Conservation (phyloP, 2,797 vertebrate genomes). For the Sparidentex hasta region DNA sequence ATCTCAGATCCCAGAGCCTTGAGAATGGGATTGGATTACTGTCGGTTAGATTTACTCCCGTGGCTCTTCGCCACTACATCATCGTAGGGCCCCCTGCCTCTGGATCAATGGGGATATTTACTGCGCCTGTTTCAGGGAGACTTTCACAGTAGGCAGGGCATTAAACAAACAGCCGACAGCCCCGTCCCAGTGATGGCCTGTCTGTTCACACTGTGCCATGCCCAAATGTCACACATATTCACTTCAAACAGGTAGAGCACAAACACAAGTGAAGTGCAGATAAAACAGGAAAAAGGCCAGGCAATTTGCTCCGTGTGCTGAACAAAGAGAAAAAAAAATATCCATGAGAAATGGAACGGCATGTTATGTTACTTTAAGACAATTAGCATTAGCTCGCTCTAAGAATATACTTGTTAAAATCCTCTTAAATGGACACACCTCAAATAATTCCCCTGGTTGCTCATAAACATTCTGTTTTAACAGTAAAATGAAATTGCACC, state of each 20-base stretch:
- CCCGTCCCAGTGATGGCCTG: slow-evolving; percentile 81
- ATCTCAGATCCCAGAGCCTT: slow-evolving; percentile 87
- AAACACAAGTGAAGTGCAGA: slow-evolving; percentile 66
- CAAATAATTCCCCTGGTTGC: slow-evolving; percentile 57
- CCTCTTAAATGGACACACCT: slow-evolving; percentile 69
- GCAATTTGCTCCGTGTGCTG: slow-evolving; percentile 56
- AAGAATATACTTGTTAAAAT: slow-evolving; percentile 71
- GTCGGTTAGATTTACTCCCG: slow-evolving; percentile 88
- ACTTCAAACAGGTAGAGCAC: slow-evolving; percentile 75
- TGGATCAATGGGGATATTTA: slow-evolving; percentile 91
- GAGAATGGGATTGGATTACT: slow-evolving; percentile 91
- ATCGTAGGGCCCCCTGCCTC: slow-evolving; percentile 87
- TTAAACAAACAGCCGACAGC: slow-evolving; percentile 87
- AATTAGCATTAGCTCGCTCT: slow-evolving; percentile 67
- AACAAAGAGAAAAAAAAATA: slow-evolving; percentile 49
- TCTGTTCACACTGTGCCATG: slow-evolving; percentile 80
- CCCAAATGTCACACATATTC: slow-evolving; percentile 80
- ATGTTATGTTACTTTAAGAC: slow-evolving; percentile 62
- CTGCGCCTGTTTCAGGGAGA: slow-evolving; percentile 88
- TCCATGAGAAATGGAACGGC: slow-evolving; percentile 41
- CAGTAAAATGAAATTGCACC: slow-evolving; percentile 66
- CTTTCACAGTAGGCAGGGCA: slow-evolving; percentile 86
- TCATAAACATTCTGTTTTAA: slow-evolving; percentile 66
- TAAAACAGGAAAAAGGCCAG: slow-evolving; percentile 49
- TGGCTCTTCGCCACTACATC: slow-evolving; percentile 86